Base-by-base conservation (phyloP, 2,888 invertebrate species). In the Drosophila melanosoma region DNA sequence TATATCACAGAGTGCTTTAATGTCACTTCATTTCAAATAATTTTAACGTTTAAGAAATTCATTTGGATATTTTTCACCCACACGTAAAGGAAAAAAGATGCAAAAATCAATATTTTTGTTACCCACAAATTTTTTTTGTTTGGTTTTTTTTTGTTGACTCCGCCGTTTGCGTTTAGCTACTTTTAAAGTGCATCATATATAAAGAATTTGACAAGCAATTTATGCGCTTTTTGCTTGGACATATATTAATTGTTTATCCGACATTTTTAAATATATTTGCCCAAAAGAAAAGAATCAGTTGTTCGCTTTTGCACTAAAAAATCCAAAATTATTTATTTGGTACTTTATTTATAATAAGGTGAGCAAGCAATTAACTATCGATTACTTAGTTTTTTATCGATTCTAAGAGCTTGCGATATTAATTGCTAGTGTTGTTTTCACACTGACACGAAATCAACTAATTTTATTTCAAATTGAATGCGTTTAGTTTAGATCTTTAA, bases 231-330 rank as follows among this genome's bases (percentile, higher is more conserved):
- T 58, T 33, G n/a, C 12, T 80, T 56, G 20, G 26, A 42, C 49
- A 76, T 76, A 71, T 61, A 62, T 58, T 52, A 67, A 70, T 75
- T 77, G 79, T 79, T 79, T 78, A 79, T 78, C 69, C 65, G 79
- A 81, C 66, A 79, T 74, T 79, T 79, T 76, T 73, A 61, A 56
- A 67, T 67, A 69, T 63, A 65, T 79, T 81, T 66, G 66, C 64
- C 57, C 45, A 45, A 45, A 68, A 64, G 82, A 70, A 74, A 74
- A 62, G 68, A 72, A 69, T 61, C 36, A 60, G 40, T 48, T 53
- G 32, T 20, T 59, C 40, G 42, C 17, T 17, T 69, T 71, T 67
- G 32, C 12, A 29, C 54, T 76, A 60, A 67, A 76, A 62, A 79
- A 74, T 74, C 23, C 73, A 64, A 40, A 66, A 62, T 33, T 33